These are phyloP conservation scores for Spodoptera picta DNA, from an alignment of 2,888 invertebrate species.

Conservation along the genomic window DNA sequence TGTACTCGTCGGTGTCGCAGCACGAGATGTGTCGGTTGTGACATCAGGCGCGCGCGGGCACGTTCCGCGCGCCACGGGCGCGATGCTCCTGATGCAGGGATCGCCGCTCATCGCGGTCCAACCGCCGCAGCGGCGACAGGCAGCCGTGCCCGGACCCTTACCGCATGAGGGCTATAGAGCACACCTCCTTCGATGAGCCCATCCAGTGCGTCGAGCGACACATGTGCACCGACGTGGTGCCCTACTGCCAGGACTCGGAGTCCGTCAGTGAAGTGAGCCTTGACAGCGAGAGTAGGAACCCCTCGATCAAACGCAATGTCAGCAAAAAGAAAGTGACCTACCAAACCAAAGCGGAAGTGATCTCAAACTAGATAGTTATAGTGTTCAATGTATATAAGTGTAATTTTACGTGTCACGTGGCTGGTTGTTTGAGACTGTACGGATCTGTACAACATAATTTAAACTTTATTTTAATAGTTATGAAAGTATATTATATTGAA, in stretches of 20 bases:
- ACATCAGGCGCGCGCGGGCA: slow-evolving; percentile 88
- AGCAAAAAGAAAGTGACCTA: slow-evolving; percentile 81
- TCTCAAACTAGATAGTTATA: slow-evolving; percentile 64
- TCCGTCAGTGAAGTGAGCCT: slow-evolving; percentile 82
- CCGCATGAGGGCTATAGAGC: slow-evolving; percentile 75
- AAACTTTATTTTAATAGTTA: too few relatives aligned
- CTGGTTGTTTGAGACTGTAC: slow-evolving; percentile 25
- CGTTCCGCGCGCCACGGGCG: slow-evolving; percentile 74
- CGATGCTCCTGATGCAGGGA: slow-evolving; percentile 83
- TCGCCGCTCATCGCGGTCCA: slow-evolving; percentile 74
- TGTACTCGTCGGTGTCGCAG: slow-evolving; percentile 90
- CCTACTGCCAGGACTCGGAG: slow-evolving; percentile 77
- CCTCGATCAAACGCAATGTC: slow-evolving; percentile 72
- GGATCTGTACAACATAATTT: background rate
- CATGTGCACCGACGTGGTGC: slow-evolving; percentile 66
- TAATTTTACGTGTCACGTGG: slow-evolving; percentile 16
- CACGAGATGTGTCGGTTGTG: slow-evolving; percentile 92
- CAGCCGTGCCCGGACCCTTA: slow-evolving; percentile 65
- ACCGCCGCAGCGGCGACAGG: slow-evolving; percentile 70
- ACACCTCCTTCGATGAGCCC: slow-evolving; percentile 76
- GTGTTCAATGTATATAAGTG: slow-evolving; percentile 32
- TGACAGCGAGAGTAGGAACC: slow-evolving; percentile 81
- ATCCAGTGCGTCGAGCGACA: slow-evolving; percentile 75
- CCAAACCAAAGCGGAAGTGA: slow-evolving; percentile 81
- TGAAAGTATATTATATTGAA: too few relatives aligned